A percentile compares a stretch with the other conserved stretches of the same genome.
Conservation (phyloP, 2,113 vertebrate species). For the Nipponia nippon region DNA sequence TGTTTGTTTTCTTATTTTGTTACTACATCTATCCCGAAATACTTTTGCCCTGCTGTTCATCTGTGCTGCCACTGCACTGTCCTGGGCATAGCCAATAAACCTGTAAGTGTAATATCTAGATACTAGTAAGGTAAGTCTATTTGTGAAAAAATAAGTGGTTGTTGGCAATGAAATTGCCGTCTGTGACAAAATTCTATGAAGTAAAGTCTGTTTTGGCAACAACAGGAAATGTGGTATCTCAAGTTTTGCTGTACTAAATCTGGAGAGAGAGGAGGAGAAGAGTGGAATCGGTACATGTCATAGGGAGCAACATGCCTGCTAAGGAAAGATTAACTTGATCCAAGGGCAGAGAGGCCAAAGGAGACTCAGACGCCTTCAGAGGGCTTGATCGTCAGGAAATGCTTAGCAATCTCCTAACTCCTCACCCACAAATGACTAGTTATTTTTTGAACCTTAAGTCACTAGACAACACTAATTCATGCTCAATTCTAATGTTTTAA, state of each 20-base stretch:
- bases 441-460: not conserved
- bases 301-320: not conserved
- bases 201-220: constrained; percentile 46
- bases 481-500: not conserved
- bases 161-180: not conserved
- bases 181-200: constrained; percentile 34
- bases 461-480: not conserved
- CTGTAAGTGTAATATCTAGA: not conserved
- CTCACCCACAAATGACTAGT: not conserved
- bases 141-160: not conserved
- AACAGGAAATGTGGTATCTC: not conserved
- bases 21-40: not conserved
- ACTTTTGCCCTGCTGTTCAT: not conserved
- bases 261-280: constrained; percentile 28
- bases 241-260: constrained; percentile 9
- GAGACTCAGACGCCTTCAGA: not conserved
- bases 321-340: not conserved
- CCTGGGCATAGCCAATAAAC: not conserved
- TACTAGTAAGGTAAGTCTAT: not conserved
- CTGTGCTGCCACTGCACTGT: not conserved
- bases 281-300: not conserved
- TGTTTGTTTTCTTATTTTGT: not conserved
- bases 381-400: not conserved
- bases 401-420: not conserved
- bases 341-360: not conserved